Percentiles rank a stretch among this genome's conserved stretches.
Evolutionary conservation across 2,888 invertebrate species (phyloP).

Genomic region (Tachystola acroxantha): DNA sequence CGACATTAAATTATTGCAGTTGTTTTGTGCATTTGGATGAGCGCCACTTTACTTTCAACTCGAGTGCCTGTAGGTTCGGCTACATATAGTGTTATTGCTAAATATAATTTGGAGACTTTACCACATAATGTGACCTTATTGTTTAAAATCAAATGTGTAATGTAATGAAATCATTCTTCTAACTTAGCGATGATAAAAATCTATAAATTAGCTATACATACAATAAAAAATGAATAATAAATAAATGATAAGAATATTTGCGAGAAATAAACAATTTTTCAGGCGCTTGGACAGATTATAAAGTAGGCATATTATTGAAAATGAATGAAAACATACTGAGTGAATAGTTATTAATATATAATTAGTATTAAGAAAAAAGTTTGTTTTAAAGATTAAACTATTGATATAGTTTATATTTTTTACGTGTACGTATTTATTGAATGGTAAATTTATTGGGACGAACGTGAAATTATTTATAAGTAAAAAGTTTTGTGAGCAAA

Average conservation of each 20-base stretch:
- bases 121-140: constrained; percentile 51
- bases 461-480: constrained; percentile 77
- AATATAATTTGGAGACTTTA: constrained; percentile 3
- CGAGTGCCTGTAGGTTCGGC: constrained; percentile 65
- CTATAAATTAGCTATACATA: constrained; percentile 58
- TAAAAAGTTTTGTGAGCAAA: constrained; percentile 72
- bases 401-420: constrained; percentile 79
- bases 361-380: constrained; percentile 68
- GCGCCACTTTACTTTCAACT: constrained; percentile 66
- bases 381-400: constrained; percentile 79
- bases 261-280: constrained; percentile 53
- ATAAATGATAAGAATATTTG: constrained; percentile 57
- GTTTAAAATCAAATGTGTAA: constrained; percentile 32
- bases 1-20: constrained; percentile 68
- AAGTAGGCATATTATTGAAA: constrained; percentile 76
- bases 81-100: constrained; percentile 18
- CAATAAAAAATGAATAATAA: constrained; percentile 44
- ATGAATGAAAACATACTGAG: constrained; percentile 74
- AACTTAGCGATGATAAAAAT: constrained; percentile 55
- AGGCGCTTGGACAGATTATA: constrained; percentile 77
- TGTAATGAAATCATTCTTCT: constrained; percentile 41
- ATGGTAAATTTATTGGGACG: constrained; percentile 77
- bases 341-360: constrained; percentile 77
- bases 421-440: constrained; percentile 79
- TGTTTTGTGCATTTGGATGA: constrained; percentile 55